phyloP scores from a whole-genome alignment of 2,113 vertebrate genomes.

The Laticauda colubrina region DNA sequence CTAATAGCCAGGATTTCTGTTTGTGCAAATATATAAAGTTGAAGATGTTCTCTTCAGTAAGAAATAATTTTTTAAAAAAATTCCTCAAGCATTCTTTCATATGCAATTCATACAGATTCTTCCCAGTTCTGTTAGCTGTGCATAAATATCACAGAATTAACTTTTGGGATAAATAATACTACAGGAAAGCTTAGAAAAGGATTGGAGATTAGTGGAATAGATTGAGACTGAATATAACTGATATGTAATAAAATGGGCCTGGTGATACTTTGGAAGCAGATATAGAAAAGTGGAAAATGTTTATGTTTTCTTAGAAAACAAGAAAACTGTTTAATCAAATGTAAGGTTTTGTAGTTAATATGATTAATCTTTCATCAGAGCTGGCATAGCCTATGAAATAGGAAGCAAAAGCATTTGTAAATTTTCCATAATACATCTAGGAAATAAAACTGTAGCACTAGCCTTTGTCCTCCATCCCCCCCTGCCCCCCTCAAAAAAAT shows the following conservation, averaged over 20 bases:
- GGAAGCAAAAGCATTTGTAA: background rate
- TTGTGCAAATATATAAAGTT: background rate
- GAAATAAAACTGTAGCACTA: background rate
- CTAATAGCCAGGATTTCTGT: background rate
- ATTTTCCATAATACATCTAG: background rate
- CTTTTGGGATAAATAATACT: background rate
- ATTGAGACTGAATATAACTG: background rate
- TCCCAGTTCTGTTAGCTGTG: background rate
- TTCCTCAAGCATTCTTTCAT: background rate
- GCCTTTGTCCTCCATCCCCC: rapidly evolving
- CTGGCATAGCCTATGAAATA: background rate
- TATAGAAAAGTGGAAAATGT: background rate
- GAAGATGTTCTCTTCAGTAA: background rate
- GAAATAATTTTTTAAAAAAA: background rate
- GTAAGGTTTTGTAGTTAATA: background rate
- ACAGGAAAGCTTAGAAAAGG: background rate
- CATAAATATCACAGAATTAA: background rate
- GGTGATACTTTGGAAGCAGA: background rate
- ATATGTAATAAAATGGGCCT: background rate
- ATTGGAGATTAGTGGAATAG: background rate
- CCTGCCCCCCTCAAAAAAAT: background rate
- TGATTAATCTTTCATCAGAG: background rate
- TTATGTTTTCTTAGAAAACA: background rate
- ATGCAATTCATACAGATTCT: background rate
- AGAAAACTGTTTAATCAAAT: background rate